Evolutionary conservation across 2,797 vertebrate genomes (phyloP).

Genomic region (Mycteria americana): DNA sequence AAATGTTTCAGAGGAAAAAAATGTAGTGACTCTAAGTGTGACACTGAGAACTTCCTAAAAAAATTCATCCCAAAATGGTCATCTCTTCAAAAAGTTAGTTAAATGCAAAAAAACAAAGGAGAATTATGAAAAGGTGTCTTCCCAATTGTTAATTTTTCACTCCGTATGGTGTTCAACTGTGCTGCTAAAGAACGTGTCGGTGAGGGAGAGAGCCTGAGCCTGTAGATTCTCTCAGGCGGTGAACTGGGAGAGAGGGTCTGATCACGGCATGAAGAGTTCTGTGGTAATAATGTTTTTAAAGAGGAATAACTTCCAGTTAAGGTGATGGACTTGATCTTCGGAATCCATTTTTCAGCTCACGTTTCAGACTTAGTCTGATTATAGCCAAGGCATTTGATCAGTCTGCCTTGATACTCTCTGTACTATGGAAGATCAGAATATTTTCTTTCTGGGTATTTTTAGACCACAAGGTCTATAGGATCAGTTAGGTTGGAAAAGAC

Average conservation of each 20-base stretch:
- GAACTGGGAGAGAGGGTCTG: not conserved
- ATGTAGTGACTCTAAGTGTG: not conserved
- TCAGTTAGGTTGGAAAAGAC: not conserved
- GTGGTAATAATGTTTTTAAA: not conserved
- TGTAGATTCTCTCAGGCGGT: not conserved
- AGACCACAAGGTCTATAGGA: not conserved
- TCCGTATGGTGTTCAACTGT: not conserved
- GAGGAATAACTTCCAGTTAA: not conserved
- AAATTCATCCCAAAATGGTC: not conserved
- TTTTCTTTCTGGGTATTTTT: not conserved
- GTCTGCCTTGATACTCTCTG: not conserved
- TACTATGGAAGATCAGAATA: not conserved
- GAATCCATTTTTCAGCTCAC: not conserved
- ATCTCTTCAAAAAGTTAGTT: not conserved
- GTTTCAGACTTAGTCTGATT: not conserved
- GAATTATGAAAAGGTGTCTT: not conserved
- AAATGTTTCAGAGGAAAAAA: not conserved
- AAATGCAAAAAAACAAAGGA: not conserved
- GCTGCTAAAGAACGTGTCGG: not conserved
- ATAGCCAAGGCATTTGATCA: not conserved
- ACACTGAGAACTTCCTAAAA: not conserved
- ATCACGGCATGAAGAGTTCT: not conserved
- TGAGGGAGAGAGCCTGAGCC: not conserved
- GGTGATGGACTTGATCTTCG: fast-evolving
- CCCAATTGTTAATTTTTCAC: not conserved